Base-by-base conservation (phyloP, 2,113 vertebrate species). In the Hippocampus zosterae region DNA sequence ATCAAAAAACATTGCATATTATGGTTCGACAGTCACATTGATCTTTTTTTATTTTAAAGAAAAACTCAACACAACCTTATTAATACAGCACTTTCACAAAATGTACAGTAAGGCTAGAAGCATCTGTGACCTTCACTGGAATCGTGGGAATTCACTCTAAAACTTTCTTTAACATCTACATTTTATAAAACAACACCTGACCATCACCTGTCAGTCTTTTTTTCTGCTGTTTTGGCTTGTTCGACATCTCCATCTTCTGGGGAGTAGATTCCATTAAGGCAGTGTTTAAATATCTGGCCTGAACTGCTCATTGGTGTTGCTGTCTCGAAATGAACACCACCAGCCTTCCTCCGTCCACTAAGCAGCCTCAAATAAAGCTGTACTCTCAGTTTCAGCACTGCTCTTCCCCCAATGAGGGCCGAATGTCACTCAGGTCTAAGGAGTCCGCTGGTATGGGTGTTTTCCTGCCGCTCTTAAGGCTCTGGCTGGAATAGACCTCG, bases 351-450 rank as follows among this genome's bases (percentile, higher is more conserved):
- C 40, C 25, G 1, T 72, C 69, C 13, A 52, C 62, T 63, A 71
- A 55, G 68, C 48, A 74, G 56, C 16, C 63, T 48, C 63, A 66
- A 60, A 33, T 65, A 12, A 41, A 42, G 21, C 41, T 52, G 23
- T 50, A 64, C 11, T 3, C 29, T 57, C 59, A 19, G n/a, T 5
- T 21, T 91, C 87, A 92, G 75, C 92, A 92, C 77, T 86, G 83
- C 11, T 88, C 88, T 75, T 92, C 88, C 55, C 85, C 88, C 61
- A 90, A 59, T 42, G 88, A 87, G 21, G 65, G 82, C 18, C 83
- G 83, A 66, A 76, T 85, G 75, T 92, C 91, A 72, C 84, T 88
- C 79, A 86, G 15, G 8, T 86, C 88, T 72, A 87, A 70, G 19
- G 91, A 80, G 66, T 76, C 29, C 1, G 74, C 83, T 16, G 88